phyloP scores from a whole-genome alignment of 2,113 vertebrate genomes.

The Limanda limanda region DNA sequence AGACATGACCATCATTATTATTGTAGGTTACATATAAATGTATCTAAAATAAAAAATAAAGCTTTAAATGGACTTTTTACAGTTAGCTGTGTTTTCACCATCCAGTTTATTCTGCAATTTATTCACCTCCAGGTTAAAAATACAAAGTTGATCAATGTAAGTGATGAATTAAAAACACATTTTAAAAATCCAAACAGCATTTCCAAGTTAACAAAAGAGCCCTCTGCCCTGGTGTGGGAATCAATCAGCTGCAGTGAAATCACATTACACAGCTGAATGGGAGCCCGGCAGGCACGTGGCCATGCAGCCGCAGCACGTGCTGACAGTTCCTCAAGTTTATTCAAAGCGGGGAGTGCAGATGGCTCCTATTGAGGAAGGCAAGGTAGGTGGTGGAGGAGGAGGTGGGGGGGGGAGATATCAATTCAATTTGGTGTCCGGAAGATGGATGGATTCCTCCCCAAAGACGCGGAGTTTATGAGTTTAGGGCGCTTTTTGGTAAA shows the following conservation, averaged over 20 bases:
- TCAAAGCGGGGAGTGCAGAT: conserved; percentile 76
- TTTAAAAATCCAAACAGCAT: conserved; percentile 4
- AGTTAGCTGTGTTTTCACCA: neutral
- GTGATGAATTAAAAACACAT: conserved; percentile 8
- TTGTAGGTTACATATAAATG: neutral
- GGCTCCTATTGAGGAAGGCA: conserved; percentile 70
- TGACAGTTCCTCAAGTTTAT: conserved; percentile 64
- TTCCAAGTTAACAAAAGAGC: conserved; percentile 24
- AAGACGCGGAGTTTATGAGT: conserved; percentile 78
- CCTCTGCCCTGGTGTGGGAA: conserved; percentile 19
- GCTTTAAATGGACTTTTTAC: neutral
- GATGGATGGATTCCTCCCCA: conserved; percentile 79
- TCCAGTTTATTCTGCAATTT: neutral
- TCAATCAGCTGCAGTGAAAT: conserved; percentile 64
- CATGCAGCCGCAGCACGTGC: conserved; percentile 51
- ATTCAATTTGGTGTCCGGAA: conserved; percentile 80
- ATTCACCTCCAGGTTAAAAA: neutral
- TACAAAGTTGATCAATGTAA: neutral
- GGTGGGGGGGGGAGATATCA: conserved; percentile 60
- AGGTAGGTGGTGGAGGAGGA: conserved; percentile 36
- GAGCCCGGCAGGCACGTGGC: conserved; percentile 46
- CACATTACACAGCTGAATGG: conserved; percentile 61
- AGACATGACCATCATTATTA: neutral
- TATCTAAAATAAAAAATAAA: neutral
- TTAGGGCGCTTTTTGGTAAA: conserved; percentile 70